Evolutionary conservation across 92 coral and sea anemone species (phyloP), one percentile per base, ranked within the genome.

Genomic region (Galaxea fascicularis): DNA sequence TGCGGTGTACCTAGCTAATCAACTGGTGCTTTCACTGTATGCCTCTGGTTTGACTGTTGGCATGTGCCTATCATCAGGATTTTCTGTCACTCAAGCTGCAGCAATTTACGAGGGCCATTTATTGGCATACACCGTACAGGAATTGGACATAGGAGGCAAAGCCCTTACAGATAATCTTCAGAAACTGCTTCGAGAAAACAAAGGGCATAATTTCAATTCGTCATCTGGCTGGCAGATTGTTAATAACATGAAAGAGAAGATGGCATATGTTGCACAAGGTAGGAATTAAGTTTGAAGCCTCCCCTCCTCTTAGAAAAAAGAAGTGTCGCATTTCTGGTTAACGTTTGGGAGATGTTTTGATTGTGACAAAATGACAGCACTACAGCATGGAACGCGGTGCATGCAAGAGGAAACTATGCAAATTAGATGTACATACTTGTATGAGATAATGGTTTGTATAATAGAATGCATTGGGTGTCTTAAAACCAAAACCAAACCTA

Each of bases 221-320:
- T 95, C 98, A 13, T 97, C 99, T 35, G 98, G 96, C 28, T 97
- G 98, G 99, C 98, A 97, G 79, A 93, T 97, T 87, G 99, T 97
- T n/a, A 95, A 97, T 79, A 85, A 84, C 25, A 94, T 97, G 73
- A 97, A 97, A 77, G 96, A 95, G 82, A 93, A 69, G 1, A 39
- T 91, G 91, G 95, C 93, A 14, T 97, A 86, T 89, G 92, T 97
- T 53, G 90, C 99, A n/a, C 81, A 86, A 93, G 99, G 99, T 91
- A 85, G 69, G 15, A 11, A 12, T 12, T 18, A 4, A 21, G 5
- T 31, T 28, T 22, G 18, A 69, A 35, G 41, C 41, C 41, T 6
- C 41, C 41, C 41, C 6, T 6, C 41, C 41, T 35, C 41, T 35
- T 6, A n/a, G n/a, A n/a, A n/a, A n/a, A n/a, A n/a, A n/a, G n/a